phyloP scores from a whole-genome alignment of 2,113 vertebrate species.

The Cathartes aura region DNA sequence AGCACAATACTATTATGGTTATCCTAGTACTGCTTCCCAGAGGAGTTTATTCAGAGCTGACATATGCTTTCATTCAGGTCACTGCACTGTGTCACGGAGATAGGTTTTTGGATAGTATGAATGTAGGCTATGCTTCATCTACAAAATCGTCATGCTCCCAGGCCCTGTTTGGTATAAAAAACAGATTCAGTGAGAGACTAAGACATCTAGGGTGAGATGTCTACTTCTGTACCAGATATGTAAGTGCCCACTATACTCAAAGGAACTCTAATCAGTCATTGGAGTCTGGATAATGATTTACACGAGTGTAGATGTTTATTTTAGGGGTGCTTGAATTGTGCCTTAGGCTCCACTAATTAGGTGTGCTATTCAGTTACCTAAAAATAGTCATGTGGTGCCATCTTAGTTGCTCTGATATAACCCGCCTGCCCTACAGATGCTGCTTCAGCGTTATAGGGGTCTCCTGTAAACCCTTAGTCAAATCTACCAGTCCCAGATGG shows the following conservation, averaged over 20 bases:
- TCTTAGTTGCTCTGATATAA: not conserved
- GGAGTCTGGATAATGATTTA: not conserved
- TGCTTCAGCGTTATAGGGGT: not conserved
- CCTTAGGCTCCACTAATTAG: not conserved
- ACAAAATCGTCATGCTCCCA: not conserved
- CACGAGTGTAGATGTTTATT: not conserved
- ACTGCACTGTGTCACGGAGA: not conserved
- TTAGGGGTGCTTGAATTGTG: not conserved
- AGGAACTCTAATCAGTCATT: not conserved
- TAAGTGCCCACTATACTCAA: not conserved
- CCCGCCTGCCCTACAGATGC: fast-evolving
- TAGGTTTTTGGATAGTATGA: not conserved
- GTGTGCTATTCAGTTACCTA: not conserved
- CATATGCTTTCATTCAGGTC: not conserved
- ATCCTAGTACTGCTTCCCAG: not conserved
- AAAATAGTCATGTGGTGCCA: not conserved
- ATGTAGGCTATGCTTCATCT: not conserved
- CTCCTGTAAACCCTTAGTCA: not conserved
- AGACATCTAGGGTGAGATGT: not conserved
- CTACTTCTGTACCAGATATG: not conserved
- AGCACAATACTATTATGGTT: not conserved
- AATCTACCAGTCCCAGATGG: not conserved
- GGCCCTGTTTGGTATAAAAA: not conserved
- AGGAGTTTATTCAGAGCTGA: not conserved
- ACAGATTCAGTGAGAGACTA: not conserved